phyloP scores from a whole-genome alignment of 2,888 invertebrate species.

The Drosophila testacea region DNA sequence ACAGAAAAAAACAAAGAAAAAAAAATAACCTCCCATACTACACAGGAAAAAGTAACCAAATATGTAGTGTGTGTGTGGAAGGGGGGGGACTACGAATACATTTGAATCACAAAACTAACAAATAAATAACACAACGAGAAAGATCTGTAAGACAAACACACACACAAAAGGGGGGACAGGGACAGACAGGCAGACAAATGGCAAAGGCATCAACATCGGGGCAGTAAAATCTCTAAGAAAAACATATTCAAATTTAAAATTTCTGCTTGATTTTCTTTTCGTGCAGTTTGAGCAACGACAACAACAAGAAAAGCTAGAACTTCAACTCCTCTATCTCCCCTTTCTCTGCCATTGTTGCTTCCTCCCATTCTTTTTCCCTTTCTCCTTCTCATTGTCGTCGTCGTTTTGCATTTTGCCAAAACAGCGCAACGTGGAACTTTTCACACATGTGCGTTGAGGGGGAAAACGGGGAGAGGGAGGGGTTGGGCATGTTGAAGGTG shows the following conservation, averaged over 20 bases:
- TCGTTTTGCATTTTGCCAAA: constrained; percentile 74
- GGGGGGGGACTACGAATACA: constrained; percentile 53
- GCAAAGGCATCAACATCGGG: constrained; percentile 40
- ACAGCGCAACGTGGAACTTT: constrained; percentile 77
- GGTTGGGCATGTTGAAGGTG: neutral
- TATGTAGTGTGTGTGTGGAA: constrained; percentile 26
- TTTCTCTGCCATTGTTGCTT: neutral
- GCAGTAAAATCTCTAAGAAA: constrained; percentile 58
- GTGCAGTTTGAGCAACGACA: constrained; percentile 29
- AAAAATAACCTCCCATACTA: constrained; percentile 15
- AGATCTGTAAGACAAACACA: constrained; percentile 70
- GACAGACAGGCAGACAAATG: constrained; percentile 69
- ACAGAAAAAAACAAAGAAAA: constrained; percentile 15
- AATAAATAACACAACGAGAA: constrained; percentile 76
- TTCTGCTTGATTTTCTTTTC: constrained; percentile 72
- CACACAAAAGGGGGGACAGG: constrained; percentile 19
- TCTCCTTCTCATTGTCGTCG: constrained; percentile 27
- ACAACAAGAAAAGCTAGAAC: constrained; percentile 17
- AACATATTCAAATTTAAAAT: constrained; percentile 80
- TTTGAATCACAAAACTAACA: constrained; percentile 81
- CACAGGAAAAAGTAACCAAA: constrained; percentile 32
- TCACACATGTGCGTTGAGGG: constrained; percentile 60
- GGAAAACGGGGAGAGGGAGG: neutral
- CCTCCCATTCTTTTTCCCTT: neutral
- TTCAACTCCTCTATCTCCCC: neutral